Conservation (phyloP, 2,113 vertebrate species). For the Gymnorhina tibicen region DNA sequence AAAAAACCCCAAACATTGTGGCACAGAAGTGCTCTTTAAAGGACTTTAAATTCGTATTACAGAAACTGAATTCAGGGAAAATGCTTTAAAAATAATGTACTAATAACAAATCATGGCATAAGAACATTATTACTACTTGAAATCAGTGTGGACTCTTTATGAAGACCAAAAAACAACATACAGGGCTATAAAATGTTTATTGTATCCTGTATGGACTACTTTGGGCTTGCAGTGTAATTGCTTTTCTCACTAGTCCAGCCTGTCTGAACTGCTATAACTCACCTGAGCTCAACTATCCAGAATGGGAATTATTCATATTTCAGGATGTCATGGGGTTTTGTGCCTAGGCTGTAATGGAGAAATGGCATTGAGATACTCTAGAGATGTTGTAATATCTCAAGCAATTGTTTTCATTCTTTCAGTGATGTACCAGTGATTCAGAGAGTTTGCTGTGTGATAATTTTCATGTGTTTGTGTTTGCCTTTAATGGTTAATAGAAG, state of each 20-base stretch:
- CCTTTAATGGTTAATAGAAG: not conserved
- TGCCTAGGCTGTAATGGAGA: not conserved
- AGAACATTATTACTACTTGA: not conserved
- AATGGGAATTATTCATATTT: not conserved
- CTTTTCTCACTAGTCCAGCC: not conserved
- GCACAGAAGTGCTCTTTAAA: not conserved
- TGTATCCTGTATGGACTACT: rapidly evolving
- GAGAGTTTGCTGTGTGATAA: not conserved
- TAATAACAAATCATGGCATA: not conserved
- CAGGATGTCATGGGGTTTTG: not conserved
- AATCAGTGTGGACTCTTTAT: not conserved
- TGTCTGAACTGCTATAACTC: not conserved
- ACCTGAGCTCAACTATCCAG: not conserved
- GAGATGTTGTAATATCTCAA: not conserved
- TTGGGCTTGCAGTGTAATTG: not conserved
- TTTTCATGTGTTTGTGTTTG: not conserved
- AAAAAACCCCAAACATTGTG: not conserved
- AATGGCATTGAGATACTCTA: not conserved
- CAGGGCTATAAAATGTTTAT: rapidly evolving
- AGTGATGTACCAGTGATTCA: not conserved
- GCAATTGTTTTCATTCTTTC: not conserved
- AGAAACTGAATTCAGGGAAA: not conserved
- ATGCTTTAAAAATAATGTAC: not conserved
- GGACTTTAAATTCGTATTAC: not conserved
- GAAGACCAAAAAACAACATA: not conserved